Percentiles rank a stretch among this genome's conserved stretches.
Conservation (phyloP, 2,888 invertebrate genomes). For the Trissonchulus latispiculum region DNA sequence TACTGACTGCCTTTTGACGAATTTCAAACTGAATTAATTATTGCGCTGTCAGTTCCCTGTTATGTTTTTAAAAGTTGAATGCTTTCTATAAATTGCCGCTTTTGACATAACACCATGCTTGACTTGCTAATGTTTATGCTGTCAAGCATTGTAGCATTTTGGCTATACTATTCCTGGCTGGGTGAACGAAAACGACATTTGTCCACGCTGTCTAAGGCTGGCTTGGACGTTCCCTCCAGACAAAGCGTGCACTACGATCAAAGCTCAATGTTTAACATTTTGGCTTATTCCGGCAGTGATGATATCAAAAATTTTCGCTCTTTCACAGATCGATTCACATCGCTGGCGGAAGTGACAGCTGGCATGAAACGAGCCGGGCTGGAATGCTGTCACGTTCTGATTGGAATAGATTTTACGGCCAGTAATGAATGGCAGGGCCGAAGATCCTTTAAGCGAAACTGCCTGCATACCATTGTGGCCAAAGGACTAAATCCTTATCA, state of each 20-base stretch:
- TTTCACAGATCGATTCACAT: constrained; percentile 30
- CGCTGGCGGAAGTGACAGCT: constrained; percentile 40
- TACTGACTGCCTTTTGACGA: too few relatives aligned
- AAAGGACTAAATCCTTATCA: constrained; percentile 46
- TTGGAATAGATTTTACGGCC: constrained; percentile 48
- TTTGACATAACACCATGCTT: constrained; percentile 2
- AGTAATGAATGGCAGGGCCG: constrained; percentile 49
- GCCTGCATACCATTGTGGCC: constrained; percentile 35
- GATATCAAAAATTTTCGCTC: constrained; percentile 15
- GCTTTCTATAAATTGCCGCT: too few relatives aligned
- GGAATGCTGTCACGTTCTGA: constrained; percentile 43
- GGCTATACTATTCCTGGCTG: constrained; percentile 2
- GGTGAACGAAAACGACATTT: neutral
- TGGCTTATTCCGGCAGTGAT: neutral
- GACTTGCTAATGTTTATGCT: neutral
- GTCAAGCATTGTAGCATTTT: neutral
- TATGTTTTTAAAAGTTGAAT: too few relatives aligned
- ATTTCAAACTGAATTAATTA: too few relatives aligned
- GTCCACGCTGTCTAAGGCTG: neutral
- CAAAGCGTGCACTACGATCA: neutral
- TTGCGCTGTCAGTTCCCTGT: too few relatives aligned
- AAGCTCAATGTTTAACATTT: neutral
- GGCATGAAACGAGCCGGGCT: constrained; percentile 45
- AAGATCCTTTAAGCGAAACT: constrained; percentile 43
- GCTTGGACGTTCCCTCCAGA: neutral